Base-by-base conservation (phyloP, 1,140 invertebrate genomes). In the Arctopsyche grandis region DNA sequence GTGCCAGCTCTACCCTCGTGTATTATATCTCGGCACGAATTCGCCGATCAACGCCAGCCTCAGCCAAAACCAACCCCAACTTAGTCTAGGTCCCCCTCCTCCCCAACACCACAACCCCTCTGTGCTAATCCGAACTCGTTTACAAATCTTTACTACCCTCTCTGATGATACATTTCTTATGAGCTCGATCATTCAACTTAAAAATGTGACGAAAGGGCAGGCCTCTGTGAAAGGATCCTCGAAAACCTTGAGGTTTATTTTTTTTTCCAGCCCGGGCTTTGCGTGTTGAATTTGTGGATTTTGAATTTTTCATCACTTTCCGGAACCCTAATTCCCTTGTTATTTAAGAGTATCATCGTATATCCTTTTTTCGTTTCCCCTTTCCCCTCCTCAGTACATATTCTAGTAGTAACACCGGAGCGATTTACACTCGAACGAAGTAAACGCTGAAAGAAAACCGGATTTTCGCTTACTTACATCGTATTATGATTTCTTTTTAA, bases 1-100 rank as follows among this genome's bases (percentile, higher is more conserved):
- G 71, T 75, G 71, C 66, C 38, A 38, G 14, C 69, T 21, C 43
- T 16, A 22, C 69, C 38, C 69, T 24, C 29, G 69, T 38, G 69
- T 38, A 44, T 46, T 71, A 52, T 24, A 19, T 21, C 69, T 24
- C 38, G 16, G 14, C 38, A 52, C 69, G 21, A 71, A 71, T 69
- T 69, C 38, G 69, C 5, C 69, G 69, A 71, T 46, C 69, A 24
- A 12, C 24, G 9, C 10, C 60, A 24, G 60, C 60, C 21, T 66
- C 21, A 24, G 60, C 19, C 48, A 52, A 12, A 38, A 52, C 16
- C 60, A 22, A 12, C 60, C 19, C 21, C 60, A 21, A 16, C 52
- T 56, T n/a, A 16, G 19, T 52, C 16, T 52, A 14, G 48, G 4
- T 12, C 12, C 48, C 48, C 48, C 52, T n/a, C 19, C 52, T 4